Evolutionary conservation across 1,140 invertebrate species (phyloP), one percentile per base, ranked within the genome.

Genomic region (Nymphalis io): DNA sequence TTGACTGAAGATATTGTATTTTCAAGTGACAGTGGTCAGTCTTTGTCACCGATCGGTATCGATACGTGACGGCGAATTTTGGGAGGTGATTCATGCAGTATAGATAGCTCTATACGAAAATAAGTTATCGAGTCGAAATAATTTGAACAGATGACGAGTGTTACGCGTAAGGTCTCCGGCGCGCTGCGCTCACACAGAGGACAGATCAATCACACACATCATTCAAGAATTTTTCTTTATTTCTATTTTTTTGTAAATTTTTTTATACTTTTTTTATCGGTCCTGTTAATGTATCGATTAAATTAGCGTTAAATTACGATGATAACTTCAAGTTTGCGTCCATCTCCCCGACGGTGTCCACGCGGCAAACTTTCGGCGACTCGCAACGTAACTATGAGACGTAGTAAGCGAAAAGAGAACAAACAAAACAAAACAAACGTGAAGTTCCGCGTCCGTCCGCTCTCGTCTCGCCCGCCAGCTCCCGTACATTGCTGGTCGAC

Each of bases 201-300:
- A 83, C 79, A 80, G 84, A 86, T 84, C 85, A 90, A 89, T 89
- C 82, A 91, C 86, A 90, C 89, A 89, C 80, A 82, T 85, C 85
- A 87, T 87, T 90, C 80, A 86, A 91, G 80, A 88, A 85, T 87
- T 90, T 82, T 83, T 73, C 67, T 91, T 89, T 88, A 88, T 91
- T 90, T 85, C 81, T 82, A 82, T 89, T 88, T 91, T 88, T 86
- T 90, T 88, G 76, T 75, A 55, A 23, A 48, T 74, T 74, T 77
- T 78, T 74, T 70, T 66, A 65, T 75, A 76, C 77, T 78, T 78
- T 81, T 76, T 79, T 76, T 76, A 72, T 82, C 76, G 80, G 79
- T 85, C 83, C 82, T 75, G 69, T 71, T 80, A 72, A 87, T 85
- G 82, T 87, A 84, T 83, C 18, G 46, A 51, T 88, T 84, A 88